Evolutionary conservation across 1,140 invertebrate genomes (phyloP).

Genomic region (Pollicipes pollicipes): DNA sequence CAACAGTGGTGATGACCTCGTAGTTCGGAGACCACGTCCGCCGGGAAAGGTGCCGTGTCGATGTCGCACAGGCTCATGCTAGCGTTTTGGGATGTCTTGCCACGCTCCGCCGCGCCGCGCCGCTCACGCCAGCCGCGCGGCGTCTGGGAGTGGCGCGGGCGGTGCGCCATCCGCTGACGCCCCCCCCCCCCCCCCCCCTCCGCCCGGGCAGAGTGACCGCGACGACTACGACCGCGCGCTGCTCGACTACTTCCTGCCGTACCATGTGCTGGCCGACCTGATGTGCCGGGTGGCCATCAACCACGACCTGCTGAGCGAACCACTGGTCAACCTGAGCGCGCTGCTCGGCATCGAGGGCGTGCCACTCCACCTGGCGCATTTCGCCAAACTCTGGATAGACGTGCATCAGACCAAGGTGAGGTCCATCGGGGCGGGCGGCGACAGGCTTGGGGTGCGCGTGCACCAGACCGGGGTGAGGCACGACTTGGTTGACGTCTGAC

Average conservation of each 20-base stretch:
- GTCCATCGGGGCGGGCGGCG: background rate
- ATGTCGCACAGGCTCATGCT: no score
- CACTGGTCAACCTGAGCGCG: slow-evolving; percentile 57
- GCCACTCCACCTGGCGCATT: slow-evolving; percentile 58
- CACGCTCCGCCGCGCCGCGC: no score
- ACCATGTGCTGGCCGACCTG: slow-evolving; percentile 67
- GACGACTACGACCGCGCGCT: slow-evolving; percentile 58
- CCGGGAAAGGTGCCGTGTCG: no score
- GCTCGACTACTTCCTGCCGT: slow-evolving; percentile 56
- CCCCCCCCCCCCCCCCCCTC: background rate
- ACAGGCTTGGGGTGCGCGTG: background rate
- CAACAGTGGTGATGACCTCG: no score
- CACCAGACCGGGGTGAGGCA: no score
- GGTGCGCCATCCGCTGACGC: no score
- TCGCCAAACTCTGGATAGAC: slow-evolving; percentile 69
- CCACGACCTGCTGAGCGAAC: slow-evolving; percentile 55
- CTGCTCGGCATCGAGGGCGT: slow-evolving; percentile 72
- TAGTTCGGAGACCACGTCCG: no score
- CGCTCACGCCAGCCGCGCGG: no score
- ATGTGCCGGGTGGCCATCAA: slow-evolving; percentile 73
- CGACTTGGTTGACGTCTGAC: no score
- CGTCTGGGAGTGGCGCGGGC: no score
- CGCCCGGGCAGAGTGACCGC: slow-evolving; percentile 47
- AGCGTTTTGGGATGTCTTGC: no score
- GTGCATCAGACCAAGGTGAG: slow-evolving; percentile 49